Evolutionary conservation across 30 jellyfish, hydroid and myxozoan genomes (phyloP).

Genomic region (Hydra vulgaris): DNA sequence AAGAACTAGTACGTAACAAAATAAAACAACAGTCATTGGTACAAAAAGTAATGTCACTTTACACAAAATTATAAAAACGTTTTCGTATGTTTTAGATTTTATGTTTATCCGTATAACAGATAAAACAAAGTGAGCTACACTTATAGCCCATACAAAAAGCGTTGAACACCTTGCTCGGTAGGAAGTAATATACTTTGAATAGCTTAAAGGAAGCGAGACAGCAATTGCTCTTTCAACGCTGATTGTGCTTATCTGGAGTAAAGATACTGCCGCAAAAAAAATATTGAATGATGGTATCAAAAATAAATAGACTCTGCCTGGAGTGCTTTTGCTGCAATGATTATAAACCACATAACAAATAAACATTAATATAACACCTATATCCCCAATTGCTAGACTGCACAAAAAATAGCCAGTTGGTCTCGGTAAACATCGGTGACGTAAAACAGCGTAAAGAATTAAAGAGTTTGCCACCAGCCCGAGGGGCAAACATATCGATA

Average conservation of each 20-base stretch:
- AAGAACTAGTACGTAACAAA: constrained; percentile 9
- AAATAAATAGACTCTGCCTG: constrained; percentile 9
- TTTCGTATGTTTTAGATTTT: neutral
- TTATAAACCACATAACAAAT: neutral
- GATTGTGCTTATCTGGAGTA: constrained; percentile 21
- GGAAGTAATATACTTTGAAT: constrained; percentile 11
- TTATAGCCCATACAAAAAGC: constrained; percentile 12
- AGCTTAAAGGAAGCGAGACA: constrained; percentile 27
- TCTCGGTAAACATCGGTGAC: constrained; percentile 13
- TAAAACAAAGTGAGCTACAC: neutral
- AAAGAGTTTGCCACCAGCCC: constrained; percentile 21
- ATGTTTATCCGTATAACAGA: constrained; percentile 9
- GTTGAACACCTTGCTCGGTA: constrained; percentile 10
- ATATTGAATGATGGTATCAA: constrained; percentile 20
- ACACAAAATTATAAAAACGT: neutral
- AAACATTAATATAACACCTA: constrained; percentile 24
- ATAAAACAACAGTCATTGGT: constrained; percentile 16
- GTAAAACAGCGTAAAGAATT: constrained; percentile 24
- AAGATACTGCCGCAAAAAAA: constrained; percentile 19
- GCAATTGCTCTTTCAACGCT: constrained; percentile 39
- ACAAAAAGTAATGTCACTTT: neutral
- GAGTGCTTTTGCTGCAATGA: neutral
- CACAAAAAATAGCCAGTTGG: constrained; percentile 25
- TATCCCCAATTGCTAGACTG: constrained; percentile 27
- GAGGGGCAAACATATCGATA: constrained; percentile 13